Evolutionary conservation across 2,797 vertebrate genomes (phyloP).

Genomic region (Enoplosus armatus): DNA sequence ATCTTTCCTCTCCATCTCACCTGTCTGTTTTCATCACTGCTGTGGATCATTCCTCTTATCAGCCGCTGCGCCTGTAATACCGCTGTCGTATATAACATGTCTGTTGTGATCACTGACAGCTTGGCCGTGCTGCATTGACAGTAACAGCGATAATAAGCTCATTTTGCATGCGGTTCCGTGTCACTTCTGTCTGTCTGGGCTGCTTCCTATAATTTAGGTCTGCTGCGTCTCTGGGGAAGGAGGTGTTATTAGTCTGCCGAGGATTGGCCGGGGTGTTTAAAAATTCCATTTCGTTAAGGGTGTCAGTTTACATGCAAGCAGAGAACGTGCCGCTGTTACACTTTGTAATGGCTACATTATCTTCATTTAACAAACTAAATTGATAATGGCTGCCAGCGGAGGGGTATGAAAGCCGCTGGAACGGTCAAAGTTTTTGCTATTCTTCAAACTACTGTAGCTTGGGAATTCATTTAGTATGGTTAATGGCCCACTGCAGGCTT

Average conservation of each 20-base stretch:
- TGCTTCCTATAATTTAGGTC: slow-evolving; percentile 77
- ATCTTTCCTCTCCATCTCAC: slow-evolving; percentile 60
- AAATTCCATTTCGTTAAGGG: slow-evolving; percentile 75
- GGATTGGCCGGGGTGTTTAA: slow-evolving; percentile 76
- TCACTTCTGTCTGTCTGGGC: slow-evolving; percentile 67
- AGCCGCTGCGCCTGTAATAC: slow-evolving; percentile 53
- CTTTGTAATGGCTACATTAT: slow-evolving; percentile 63
- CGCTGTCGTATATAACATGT: slow-evolving; percentile 69
- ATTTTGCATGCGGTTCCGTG: slow-evolving; percentile 67
- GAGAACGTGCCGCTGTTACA: slow-evolving; percentile 50
- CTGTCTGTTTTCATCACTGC: slow-evolving; percentile 74
- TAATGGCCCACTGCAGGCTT: slow-evolving; percentile 74
- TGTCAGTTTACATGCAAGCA: slow-evolving; percentile 53
- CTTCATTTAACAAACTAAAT: slow-evolving; percentile 65
- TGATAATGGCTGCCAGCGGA: slow-evolving; percentile 42
- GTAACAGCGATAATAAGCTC: slow-evolving; percentile 78
- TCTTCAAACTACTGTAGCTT: slow-evolving; percentile 63
- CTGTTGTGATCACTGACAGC: slow-evolving; percentile 80
- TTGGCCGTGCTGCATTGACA: slow-evolving; percentile 64
- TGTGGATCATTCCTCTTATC: slow-evolving; percentile 70
- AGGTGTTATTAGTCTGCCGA: slow-evolving; percentile 67
- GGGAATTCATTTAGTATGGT: slow-evolving; percentile 75
- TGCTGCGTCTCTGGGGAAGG: slow-evolving; percentile 62
- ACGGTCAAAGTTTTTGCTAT: slow-evolving; percentile 69
- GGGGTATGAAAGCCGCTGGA: slow-evolving; percentile 45